Evolutionary conservation across 1,140 invertebrate species (phyloP).

Genomic region (Aphaenogaster rudis): DNA sequence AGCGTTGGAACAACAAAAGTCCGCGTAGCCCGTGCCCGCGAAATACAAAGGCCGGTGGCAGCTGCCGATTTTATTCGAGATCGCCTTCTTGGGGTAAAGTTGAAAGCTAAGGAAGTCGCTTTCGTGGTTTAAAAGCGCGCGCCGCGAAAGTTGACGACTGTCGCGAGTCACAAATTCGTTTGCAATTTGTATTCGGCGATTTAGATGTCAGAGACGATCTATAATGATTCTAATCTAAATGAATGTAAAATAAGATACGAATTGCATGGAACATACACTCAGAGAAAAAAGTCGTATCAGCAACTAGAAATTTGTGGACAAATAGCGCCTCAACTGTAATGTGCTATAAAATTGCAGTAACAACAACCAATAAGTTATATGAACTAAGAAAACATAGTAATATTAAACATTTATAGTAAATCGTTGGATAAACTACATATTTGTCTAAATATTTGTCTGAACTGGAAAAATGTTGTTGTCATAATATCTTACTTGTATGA

Average conservation of each 20-base stretch:
- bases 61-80: slow-evolving; percentile 76
- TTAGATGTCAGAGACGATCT: not conserved
- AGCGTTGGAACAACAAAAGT: slow-evolving; percentile 74
- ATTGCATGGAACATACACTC: not conserved
- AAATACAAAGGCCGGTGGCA: slow-evolving; percentile 68
- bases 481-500: too few relatives aligned
- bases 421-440: too few relatives aligned
- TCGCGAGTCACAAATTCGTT: slow-evolving; percentile 29
- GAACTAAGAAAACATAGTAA: too few relatives aligned
- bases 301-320: too few relatives aligned
- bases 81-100: slow-evolving; percentile 60
- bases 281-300: too few relatives aligned
- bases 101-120: slow-evolving; percentile 66
- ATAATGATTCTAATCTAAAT: not conserved
- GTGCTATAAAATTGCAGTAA: too few relatives aligned
- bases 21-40: slow-evolving; percentile 65
- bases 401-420: too few relatives aligned
- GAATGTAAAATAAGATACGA: not conserved
- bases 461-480: too few relatives aligned
- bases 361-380: too few relatives aligned
- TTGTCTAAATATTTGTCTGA: too few relatives aligned
- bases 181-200: not conserved
- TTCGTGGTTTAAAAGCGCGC: slow-evolving; percentile 59
- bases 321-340: too few relatives aligned
- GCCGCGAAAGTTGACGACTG: slow-evolving; percentile 20